phyloP scores from a whole-genome alignment of 35 echinoderm and acorn worm genomes.

The Diadema setosum region DNA sequence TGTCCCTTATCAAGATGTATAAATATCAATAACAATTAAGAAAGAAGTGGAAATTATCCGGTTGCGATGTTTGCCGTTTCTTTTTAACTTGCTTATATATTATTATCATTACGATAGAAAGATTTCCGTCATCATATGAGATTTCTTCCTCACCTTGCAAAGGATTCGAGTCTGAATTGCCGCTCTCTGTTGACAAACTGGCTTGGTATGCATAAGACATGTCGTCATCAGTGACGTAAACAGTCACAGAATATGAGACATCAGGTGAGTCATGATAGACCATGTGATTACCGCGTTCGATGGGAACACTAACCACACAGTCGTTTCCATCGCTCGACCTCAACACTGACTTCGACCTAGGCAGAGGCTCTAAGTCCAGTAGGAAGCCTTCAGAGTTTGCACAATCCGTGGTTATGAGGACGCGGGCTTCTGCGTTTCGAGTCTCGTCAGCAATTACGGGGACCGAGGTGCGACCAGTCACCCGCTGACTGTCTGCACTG shows the following conservation, averaged over 20 bases:
- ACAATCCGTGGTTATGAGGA: neutral
- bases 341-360: neutral
- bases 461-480: neutral
- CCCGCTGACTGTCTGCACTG: neutral
- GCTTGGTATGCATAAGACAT: neutral
- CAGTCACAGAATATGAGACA: neutral
- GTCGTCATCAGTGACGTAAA: neutral
- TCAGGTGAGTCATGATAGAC: conserved; percentile 1
- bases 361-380: neutral
- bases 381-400: neutral
- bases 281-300: neutral
- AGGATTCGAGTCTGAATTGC: neutral
- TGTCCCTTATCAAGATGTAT: too few relatives aligned
- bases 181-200: neutral
- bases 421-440: neutral
- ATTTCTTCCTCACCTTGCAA: too few relatives aligned
- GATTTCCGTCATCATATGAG: too few relatives aligned
- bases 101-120: too few relatives aligned
- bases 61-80: too few relatives aligned
- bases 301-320: neutral
- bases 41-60: too few relatives aligned
- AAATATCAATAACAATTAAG: too few relatives aligned
- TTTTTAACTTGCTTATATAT: too few relatives aligned
- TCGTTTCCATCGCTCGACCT: neutral
- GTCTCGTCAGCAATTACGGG: neutral